These are phyloP conservation scores for Dryas iulia DNA, from an alignment of 1,140 invertebrate genomes.

Conservation along the genomic window DNA sequence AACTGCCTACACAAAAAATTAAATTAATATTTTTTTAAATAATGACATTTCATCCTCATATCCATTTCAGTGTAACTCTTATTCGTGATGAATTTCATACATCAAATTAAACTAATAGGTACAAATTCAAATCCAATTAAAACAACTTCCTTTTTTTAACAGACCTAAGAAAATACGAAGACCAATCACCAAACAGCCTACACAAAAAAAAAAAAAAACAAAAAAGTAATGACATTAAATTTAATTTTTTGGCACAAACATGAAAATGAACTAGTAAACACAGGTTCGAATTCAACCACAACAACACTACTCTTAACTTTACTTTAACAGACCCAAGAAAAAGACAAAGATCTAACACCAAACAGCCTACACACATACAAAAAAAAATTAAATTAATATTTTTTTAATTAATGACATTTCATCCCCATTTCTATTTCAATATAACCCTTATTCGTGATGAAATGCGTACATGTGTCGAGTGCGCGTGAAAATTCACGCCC, in stretches of 20 bases:
- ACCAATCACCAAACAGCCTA: no score
- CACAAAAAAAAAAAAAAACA: no score
- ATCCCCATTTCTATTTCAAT: conserved; percentile 4
- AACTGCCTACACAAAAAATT: neutral
- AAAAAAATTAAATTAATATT: conserved; percentile 6
- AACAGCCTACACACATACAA: conserved; percentile 5
- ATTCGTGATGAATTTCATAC: conserved; percentile 15
- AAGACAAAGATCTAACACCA: neutral
- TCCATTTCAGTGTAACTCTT: neutral
- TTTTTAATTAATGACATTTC: conserved; percentile 2
- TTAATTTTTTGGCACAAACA: no score
- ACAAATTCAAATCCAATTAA: no score
- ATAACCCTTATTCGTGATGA: conserved; percentile 14
- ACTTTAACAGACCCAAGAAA: neutral
- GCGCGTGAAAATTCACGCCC: conserved; percentile 65
- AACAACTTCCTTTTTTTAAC: no score
- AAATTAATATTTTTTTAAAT: conserved; percentile 2
- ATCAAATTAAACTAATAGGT: no score
- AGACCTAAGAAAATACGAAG: no score
- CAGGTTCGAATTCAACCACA: neutral
- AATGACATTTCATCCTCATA: neutral
- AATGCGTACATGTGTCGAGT: conserved; percentile 36
- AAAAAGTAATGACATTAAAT: no score
- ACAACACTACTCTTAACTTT: neutral
- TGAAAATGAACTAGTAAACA: neutral